phyloP scores from a whole-genome alignment of 2,797 vertebrate species.

The Aldrovandia affinis region DNA sequence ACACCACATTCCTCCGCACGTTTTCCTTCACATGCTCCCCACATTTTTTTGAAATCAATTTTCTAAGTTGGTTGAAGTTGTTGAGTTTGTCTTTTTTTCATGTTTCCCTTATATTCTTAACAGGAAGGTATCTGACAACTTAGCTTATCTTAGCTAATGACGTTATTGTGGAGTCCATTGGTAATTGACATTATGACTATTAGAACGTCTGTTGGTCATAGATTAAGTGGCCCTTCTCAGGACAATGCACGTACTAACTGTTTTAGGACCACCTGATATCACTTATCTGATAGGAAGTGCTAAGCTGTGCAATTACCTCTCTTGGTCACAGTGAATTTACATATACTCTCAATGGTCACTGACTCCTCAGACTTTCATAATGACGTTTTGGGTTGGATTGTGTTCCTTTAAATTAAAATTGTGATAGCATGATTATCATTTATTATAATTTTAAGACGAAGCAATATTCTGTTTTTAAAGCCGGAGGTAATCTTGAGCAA shows the following conservation, averaged over 20 bases:
- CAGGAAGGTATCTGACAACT: background rate
- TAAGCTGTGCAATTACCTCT: background rate
- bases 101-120: background rate
- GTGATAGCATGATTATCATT: too few relatives aligned
- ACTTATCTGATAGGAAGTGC: constrained; percentile 11
- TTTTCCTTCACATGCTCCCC: background rate
- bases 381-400: background rate
- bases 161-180: background rate
- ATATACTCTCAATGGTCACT: background rate
- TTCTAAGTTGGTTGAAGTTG: background rate
- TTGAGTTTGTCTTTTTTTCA: background rate
- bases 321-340: background rate
- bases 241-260: constrained; percentile 4
- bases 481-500: too few relatives aligned
- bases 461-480: too few relatives aligned
- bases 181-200: constrained; percentile 3
- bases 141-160: constrained; percentile 4
- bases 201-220: background rate
- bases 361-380: background rate
- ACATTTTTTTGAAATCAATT: background rate
- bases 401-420: too few relatives aligned
- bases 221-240: constrained; percentile 16
- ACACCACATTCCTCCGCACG: background rate
- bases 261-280: constrained; percentile 6
- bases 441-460: too few relatives aligned